A percentile compares a stretch with the other conserved stretches of the same genome.
These are phyloP conservation scores for Capra hircus DNA, from an alignment of 2,113 vertebrate species.

Conservation along the genomic window DNA sequence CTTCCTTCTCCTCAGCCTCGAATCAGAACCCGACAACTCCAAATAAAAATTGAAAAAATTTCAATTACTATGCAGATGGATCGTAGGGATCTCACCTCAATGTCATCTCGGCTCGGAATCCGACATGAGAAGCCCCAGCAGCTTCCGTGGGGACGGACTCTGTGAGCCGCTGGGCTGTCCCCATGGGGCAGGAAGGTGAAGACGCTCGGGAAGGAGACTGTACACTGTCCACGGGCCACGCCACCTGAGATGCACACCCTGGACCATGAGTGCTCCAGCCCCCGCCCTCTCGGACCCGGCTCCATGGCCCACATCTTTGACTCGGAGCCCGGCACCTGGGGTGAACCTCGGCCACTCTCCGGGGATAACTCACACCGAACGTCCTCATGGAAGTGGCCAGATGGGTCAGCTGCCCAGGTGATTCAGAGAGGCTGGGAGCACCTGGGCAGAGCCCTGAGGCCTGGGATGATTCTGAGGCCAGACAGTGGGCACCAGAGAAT, in stretches of 20 bases:
- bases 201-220: fast-evolving
- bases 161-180: fast-evolving
- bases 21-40: not conserved
- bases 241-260: fast-evolving
- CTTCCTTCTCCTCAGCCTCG: not conserved
- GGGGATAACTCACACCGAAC: fast-evolving
- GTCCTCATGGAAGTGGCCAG: fast-evolving
- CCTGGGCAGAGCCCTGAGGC: not conserved
- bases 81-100: too few relatives aligned
- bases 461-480: not conserved
- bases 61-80: not conserved
- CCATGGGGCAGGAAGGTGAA: fast-evolving
- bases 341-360: fast-evolving
- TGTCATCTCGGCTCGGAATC: not conserved
- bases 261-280: fast-evolving
- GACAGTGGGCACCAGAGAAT: not conserved
- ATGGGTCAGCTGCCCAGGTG: fast-evolving
- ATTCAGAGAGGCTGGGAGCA: not conserved
- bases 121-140: fast-evolving
- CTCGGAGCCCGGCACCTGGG: fast-evolving
- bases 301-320: fast-evolving
- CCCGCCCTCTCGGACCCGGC: fast-evolving
- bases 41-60: not conserved
- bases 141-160: fast-evolving
- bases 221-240: fast-evolving